Percentiles rank a stretch among this genome's conserved stretches.
These are phyloP conservation scores for Dolichoris vasculosae DNA, from an alignment of 1,140 invertebrate species.

Conservation along the genomic window DNA sequence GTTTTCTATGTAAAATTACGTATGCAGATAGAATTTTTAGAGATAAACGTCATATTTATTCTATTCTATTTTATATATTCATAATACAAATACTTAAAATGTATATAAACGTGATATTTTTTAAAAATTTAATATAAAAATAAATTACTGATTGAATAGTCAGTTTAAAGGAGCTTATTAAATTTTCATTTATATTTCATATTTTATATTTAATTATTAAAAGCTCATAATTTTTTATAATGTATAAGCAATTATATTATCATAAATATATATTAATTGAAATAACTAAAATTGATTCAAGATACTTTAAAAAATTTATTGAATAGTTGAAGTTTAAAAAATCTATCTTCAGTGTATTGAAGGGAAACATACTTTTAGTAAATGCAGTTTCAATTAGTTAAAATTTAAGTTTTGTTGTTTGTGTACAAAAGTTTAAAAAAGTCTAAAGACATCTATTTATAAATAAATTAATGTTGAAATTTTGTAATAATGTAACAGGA, in stretches of 20 bases:
- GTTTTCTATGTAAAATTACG: conserved; percentile 5
- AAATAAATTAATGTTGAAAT: background rate
- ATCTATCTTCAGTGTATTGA: too few species aligned
- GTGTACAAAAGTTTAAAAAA: background rate
- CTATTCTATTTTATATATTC: conserved; percentile 3
- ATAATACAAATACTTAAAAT: background rate
- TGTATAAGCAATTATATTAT: too few species aligned
- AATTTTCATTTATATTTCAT: too few species aligned
- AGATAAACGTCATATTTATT: conserved; percentile 15
- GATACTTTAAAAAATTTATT: too few species aligned
- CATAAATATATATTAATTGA: too few species aligned
- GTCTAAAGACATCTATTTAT: background rate
- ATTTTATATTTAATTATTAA: too few species aligned
- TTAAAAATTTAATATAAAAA: background rate
- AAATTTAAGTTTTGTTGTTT: background rate
- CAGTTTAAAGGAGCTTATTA: background rate
- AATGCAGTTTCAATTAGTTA: background rate
- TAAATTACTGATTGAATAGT: background rate
- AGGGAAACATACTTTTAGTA: too few species aligned
- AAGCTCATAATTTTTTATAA: too few species aligned
- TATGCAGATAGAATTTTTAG: background rate
- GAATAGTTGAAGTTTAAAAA: too few species aligned
- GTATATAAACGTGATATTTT: background rate
- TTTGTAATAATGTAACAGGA: background rate
- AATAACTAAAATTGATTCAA: too few species aligned